Evolutionary conservation across 2,113 vertebrate genomes (phyloP).

Genomic region (Urocolius indicus): DNA sequence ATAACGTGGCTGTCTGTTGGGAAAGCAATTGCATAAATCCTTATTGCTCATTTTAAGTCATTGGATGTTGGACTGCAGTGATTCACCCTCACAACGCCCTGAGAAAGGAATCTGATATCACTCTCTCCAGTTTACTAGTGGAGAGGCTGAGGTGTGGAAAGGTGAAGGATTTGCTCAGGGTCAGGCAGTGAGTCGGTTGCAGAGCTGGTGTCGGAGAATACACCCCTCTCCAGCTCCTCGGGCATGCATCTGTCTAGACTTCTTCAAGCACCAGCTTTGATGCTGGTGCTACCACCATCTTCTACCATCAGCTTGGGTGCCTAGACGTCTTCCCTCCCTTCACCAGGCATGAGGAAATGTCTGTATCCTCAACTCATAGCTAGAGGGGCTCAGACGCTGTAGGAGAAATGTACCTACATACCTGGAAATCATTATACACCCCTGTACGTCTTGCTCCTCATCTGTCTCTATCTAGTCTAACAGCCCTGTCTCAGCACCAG

Average conservation of each 20-base stretch:
- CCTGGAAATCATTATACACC: neutral
- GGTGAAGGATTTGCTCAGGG: constrained; percentile 24
- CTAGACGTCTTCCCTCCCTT: neutral
- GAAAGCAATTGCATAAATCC: constrained; percentile 41
- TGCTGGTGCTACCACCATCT: neutral
- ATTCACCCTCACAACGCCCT: constrained; percentile 41
- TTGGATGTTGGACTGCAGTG: neutral
- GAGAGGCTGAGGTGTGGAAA: constrained; percentile 27
- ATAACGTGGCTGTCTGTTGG: neutral
- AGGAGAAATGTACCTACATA: neutral
- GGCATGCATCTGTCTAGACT: neutral
- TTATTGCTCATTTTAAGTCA: constrained; percentile 5
- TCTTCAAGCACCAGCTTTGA: neutral
- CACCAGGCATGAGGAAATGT: neutral
- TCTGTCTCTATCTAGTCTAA: neutral
- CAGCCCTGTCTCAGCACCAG: neutral
- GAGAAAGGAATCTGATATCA: constrained; percentile 10
- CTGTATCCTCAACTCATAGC: neutral
- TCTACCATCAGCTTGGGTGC: neutral
- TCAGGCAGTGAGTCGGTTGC: neutral
- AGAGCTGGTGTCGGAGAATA: accelerated
- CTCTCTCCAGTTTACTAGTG: neutral
- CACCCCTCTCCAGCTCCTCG: neutral
- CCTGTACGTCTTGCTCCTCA: neutral
- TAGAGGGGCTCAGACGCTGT: neutral